Percentiles rank a stretch among this genome's conserved stretches.
Conservation (phyloP, 2,797 vertebrate genomes). For the Acanthopagrus latus region DNA sequence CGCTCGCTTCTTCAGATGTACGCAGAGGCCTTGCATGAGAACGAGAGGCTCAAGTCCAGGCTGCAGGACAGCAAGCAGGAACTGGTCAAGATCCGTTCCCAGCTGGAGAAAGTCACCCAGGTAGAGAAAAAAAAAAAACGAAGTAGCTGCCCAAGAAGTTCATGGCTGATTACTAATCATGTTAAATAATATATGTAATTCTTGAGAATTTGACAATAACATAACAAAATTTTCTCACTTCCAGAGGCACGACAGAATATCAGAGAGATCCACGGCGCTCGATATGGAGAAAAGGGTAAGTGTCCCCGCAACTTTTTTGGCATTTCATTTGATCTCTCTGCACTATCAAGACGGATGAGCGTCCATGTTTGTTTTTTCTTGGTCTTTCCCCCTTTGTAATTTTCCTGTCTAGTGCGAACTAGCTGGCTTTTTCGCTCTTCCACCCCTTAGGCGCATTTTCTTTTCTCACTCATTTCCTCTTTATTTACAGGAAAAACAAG, state of each 20-base stretch:
- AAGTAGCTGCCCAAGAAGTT: not conserved
- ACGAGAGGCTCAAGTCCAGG: conserved; percentile 94
- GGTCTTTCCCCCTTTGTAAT: not conserved
- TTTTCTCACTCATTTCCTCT: conserved; percentile 14
- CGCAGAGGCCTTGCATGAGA: conserved; percentile 92
- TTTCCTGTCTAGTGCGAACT: conserved; percentile 13
- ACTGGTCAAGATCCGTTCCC: conserved; percentile 90
- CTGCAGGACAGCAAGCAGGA: conserved; percentile 94
- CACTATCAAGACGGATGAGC: conserved; percentile 19
- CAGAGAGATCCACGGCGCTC: conserved; percentile 90
- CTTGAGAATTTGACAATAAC: conserved; percentile 38
- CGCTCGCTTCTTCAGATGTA: conserved; percentile 87
- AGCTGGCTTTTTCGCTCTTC: not conserved
- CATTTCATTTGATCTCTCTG: conserved; percentile 29
- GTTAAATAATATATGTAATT: not conserved
- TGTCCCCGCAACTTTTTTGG: conserved; percentile 32
- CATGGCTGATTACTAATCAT: not conserved
- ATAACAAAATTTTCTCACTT: conserved; percentile 45
- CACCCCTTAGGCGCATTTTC: not conserved
- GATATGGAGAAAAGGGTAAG: conserved; percentile 94
- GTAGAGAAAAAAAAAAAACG: conserved; percentile 61
- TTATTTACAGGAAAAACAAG: conserved; percentile 91
- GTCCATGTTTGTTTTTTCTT: not conserved
- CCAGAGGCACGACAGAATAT: conserved; percentile 94
- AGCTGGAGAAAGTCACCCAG: conserved; percentile 93